Percentiles rank a stretch among this genome's conserved stretches.
Conservation (phyloP, 1,140 invertebrate species). For the Physella acuta region DNA sequence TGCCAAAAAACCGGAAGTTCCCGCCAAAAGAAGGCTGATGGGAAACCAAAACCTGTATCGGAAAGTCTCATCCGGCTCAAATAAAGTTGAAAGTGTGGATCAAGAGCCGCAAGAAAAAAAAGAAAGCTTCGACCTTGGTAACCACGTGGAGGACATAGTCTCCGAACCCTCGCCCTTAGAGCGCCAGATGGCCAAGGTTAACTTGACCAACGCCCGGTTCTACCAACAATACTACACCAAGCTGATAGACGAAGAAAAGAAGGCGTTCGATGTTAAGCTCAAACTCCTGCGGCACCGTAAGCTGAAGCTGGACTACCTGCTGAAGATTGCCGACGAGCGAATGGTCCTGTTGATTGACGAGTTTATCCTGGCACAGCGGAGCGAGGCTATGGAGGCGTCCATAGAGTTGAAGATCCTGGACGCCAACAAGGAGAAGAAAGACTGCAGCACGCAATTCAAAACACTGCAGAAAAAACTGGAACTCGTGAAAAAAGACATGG, state of each 20-base stretch:
- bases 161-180: slow-evolving; percentile 3
- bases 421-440: slow-evolving; percentile 20
- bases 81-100: not conserved
- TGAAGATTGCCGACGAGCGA: slow-evolving; percentile 17
- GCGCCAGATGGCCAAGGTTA: not conserved
- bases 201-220: not conserved
- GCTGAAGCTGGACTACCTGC: slow-evolving; percentile 12
- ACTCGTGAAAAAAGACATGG: slow-evolving; percentile 12
- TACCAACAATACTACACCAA: slow-evolving; percentile 9
- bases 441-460: slow-evolving; percentile 1
- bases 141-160: slow-evolving; percentile 3
- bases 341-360: slow-evolving; percentile 12
- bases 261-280: slow-evolving; percentile 12
- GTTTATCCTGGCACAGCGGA: slow-evolving; percentile 21
- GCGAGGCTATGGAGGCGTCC: slow-evolving; percentile 17
- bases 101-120: not conserved
- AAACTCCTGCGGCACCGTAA: slow-evolving; percentile 13
- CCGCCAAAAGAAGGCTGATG: not conserved
- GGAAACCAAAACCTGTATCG: not conserved
- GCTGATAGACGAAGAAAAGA: slow-evolving; percentile 4
- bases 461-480: slow-evolving; percentile 7
- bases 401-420: slow-evolving; percentile 8
- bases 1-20: not conserved
- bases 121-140: not conserved
- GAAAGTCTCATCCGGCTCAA: not conserved